Evolutionary conservation across 2,797 vertebrate genomes (phyloP), one percentile per base, ranked within the genome.

Genomic region (Jordanella pulchra): DNA sequence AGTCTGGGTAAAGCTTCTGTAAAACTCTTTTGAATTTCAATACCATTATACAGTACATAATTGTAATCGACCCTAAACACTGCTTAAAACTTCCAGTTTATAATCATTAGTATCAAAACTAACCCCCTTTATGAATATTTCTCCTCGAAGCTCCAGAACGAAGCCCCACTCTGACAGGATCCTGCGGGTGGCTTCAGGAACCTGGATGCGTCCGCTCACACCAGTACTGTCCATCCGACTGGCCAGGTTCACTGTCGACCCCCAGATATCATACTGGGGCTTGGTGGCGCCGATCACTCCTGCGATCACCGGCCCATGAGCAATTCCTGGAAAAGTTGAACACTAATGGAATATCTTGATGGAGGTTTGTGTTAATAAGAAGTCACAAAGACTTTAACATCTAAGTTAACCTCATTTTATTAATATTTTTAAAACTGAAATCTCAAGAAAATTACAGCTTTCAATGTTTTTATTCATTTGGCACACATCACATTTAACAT

Each of bases 221-320:
- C 95, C 95, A 2, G 94, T 94, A 83, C 86, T 95, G 87, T 95
- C 94, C 94, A 95, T 95, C 27, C 94, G 93, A 76, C 94, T 95
- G 35, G 94, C 94, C 83, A 95, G 75, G 81, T 95, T 95, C 81
- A 95, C 94, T 0, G 94, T 95, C 7, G 92, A 87, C 15, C 94
- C 94, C 94, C 95, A 95, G 85, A 95, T 95, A 78, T 95, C 95
- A 3, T 95, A 95, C 82, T 95, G 94, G 0, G 94, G 95, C 79
- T 95, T 95, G 61, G 93, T 92, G 72, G 93, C 91, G 1, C 95
- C 93, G 0, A 95, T 95, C 70, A 95, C 93, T 10, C 94, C 93
- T 0, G 94, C 93, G 0, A 95, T 90, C 79, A 94, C 92, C 0
- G 94, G 94, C 7, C 94, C 93, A 0, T 95, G 93, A 9, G 94